phyloP scores from a whole-genome alignment of 2,113 vertebrate species.

The Onychorhynchus coronatus region DNA sequence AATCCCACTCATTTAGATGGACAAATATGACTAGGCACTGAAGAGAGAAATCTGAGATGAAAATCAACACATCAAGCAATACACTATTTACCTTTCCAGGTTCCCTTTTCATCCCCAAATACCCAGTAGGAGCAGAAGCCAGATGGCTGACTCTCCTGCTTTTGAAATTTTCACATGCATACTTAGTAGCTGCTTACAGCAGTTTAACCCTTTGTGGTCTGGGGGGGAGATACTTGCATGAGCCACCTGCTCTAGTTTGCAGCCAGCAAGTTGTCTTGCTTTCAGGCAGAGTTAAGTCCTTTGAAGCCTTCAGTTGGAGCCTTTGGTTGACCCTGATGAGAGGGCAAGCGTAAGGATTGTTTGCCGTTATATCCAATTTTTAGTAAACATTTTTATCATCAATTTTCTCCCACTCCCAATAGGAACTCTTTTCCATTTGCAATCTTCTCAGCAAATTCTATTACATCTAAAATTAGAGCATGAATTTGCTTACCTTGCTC shows the following conservation, averaged over 20 bases:
- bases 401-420: neutral
- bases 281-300: neutral
- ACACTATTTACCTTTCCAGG: constrained; percentile 29
- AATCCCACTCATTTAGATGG: constrained; percentile 43
- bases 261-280: neutral
- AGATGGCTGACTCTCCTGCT: neutral
- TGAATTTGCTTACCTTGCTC: neutral
- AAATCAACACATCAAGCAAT: constrained; percentile 34
- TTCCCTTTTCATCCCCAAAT: constrained; percentile 18
- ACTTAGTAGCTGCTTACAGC: neutral
- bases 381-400: neutral
- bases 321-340: neutral
- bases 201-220: neutral
- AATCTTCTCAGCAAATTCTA: neutral
- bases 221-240: neutral
- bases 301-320: neutral
- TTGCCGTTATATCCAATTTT: neutral
- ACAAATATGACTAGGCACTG: constrained; percentile 9
- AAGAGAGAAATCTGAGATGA: neutral
- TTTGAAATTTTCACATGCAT: neutral
- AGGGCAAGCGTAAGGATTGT: neutral
- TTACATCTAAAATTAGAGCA: neutral
- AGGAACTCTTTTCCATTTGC: neutral
- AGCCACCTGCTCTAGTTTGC: neutral
- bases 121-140: constrained; percentile 22